phyloP scores from a whole-genome alignment of 2,113 vertebrate genomes.

The Oreochromis tanganicae region DNA sequence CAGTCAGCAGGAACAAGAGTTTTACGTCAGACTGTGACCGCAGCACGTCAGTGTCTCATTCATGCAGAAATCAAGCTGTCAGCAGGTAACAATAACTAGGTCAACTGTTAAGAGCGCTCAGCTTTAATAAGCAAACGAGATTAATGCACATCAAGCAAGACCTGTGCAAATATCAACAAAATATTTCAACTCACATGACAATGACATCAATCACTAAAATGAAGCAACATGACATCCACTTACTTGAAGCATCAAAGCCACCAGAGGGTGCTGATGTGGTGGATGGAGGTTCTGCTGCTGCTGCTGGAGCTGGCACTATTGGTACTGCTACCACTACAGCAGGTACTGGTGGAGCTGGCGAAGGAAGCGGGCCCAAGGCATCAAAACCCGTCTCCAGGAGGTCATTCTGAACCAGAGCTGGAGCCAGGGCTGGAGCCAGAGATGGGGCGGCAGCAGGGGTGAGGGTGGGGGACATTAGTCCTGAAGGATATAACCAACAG shows the following conservation, averaged over 20 bases:
- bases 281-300: constrained; percentile 71
- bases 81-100: background rate
- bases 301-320: constrained; percentile 13
- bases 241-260: constrained; percentile 91
- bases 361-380: constrained; percentile 39
- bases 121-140: background rate
- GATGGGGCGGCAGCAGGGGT: constrained; percentile 38
- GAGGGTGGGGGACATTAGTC: constrained; percentile 68
- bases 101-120: background rate
- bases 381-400: constrained; percentile 74
- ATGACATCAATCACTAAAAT: background rate
- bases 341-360: constrained; percentile 31
- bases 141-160: background rate
- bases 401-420: constrained; percentile 73
- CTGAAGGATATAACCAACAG: constrained; percentile 20
- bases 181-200: background rate
- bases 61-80: constrained; percentile 62
- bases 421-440: constrained; percentile 70
- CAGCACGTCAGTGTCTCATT: constrained; percentile 34
- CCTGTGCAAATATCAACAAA: background rate
- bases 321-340: constrained; percentile 28
- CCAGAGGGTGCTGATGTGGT: constrained; percentile 68
- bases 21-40: constrained; percentile 27
- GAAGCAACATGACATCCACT: constrained; percentile 7
- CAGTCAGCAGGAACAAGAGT: constrained; percentile 47